Percentiles rank a stretch among this genome's conserved stretches.
These are phyloP conservation scores for Samia ricini DNA, from an alignment of 1,140 invertebrate genomes.

Conservation along the genomic window DNA sequence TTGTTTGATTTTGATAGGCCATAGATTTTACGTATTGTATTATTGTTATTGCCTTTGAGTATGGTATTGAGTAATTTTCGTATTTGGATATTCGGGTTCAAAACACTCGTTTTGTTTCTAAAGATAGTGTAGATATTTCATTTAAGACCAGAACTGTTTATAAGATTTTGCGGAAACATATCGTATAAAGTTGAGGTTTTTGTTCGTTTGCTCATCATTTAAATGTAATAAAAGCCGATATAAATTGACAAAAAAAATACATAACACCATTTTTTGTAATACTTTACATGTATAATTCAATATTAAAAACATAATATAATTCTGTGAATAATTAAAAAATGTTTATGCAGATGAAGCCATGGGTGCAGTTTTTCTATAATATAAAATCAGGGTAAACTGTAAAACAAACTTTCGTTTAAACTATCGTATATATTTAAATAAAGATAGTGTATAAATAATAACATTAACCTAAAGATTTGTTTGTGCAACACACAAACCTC, in stretches of 20 bases:
- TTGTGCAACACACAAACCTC: constrained; percentile 40
- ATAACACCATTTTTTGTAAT: too few species aligned
- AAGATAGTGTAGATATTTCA: too few species aligned
- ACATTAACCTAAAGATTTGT: constrained; percentile 1
- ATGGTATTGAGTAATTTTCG: background rate
- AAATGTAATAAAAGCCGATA: too few species aligned
- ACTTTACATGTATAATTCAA: too few species aligned
- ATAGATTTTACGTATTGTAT: background rate
- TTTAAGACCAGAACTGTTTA: too few species aligned
- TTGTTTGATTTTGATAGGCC: background rate
- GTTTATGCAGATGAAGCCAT: background rate
- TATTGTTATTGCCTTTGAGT: background rate
- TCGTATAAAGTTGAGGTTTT: too few species aligned
- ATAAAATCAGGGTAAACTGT: background rate
- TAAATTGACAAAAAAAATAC: too few species aligned
- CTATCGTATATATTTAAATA: background rate
- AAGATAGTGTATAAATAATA: constrained; percentile 7
- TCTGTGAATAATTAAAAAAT: background rate
- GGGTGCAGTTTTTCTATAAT: background rate
- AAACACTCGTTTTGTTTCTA: background rate
- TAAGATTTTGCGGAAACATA: too few species aligned
- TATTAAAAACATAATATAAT: background rate
- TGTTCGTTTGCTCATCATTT: too few species aligned
- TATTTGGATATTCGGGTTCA: background rate
- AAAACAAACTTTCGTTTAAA: background rate